Evolutionary conservation across 2,888 invertebrate species (phyloP).

Genomic region (Caenorhabditis afra): DNA sequence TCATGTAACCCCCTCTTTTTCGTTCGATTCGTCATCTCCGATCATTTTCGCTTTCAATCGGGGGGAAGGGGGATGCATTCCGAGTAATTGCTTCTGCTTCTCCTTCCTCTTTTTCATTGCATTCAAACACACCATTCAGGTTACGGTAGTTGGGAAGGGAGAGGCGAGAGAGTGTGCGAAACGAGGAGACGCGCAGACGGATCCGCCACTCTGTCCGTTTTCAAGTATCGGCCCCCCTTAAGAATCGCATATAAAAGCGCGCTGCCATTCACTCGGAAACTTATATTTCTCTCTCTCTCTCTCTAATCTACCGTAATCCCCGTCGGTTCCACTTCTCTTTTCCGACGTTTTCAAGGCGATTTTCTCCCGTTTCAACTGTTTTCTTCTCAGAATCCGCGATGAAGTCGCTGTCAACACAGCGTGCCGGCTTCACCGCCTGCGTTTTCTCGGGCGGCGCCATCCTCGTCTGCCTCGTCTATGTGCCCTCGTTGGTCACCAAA

Average conservation of each 20-base stretch:
- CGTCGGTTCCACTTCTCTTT: no score
- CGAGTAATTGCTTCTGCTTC: slow-evolving; percentile 37
- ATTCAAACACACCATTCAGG: slow-evolving; percentile 10
- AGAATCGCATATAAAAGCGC: slow-evolving; percentile 28
- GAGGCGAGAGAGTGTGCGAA: slow-evolving; percentile 8
- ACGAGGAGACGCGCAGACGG: slow-evolving; percentile 32
- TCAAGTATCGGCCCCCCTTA: slow-evolving; percentile 37
- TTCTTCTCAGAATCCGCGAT: background rate
- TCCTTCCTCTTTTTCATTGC: no score
- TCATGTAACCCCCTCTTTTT: no score
- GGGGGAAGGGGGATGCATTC: no score
- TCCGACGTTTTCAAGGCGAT: no score
- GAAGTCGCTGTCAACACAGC: slow-evolving; percentile 59
- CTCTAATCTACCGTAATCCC: no score
- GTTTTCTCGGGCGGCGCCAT: slow-evolving; percentile 67
- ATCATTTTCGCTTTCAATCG: no score
- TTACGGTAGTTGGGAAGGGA: slow-evolving; percentile 39
- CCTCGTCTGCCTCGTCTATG: slow-evolving; percentile 65
- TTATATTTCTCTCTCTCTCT: no score
- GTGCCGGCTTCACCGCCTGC: slow-evolving; percentile 67
- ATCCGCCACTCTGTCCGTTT: slow-evolving; percentile 63
- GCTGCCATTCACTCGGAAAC: no score
- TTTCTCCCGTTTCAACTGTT: no score
- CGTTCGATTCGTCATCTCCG: no score
- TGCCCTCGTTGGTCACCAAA: slow-evolving; percentile 70